Base-by-base conservation (phyloP, 2,797 vertebrate genomes). In the Sebastes hubbsi region DNA sequence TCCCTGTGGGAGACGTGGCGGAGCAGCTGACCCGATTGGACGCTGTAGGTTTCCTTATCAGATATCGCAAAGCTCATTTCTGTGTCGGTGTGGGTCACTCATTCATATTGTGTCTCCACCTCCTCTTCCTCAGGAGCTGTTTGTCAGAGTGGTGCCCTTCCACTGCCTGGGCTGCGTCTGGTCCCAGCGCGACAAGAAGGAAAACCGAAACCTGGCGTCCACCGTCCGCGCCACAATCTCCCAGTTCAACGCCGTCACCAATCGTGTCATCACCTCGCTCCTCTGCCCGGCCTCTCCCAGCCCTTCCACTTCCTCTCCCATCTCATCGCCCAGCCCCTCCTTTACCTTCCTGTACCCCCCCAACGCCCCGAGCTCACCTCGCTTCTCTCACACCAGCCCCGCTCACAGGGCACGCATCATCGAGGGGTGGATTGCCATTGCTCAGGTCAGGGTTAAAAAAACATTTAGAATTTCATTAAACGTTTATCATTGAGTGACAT, bases 91-190 rank as follows among this genome's bases (percentile, higher is more conserved):
- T 27, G 10, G 12, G 25, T 67, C 32, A 4, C 10, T 73, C 6
- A 6, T 30, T 54, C 18, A 25, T 2, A 8, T 13, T 5, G 10
- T 42, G 20, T 65, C 24, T 54, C 20, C 8, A 0, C n/a, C 3
- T 0, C 67, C 11, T 49, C 8, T 60, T 11, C 30, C 16, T 22
- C 90, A 98, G 97, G 95, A 96, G 1, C 96, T 98, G n/a, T 98
- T 98, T 74, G 89, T 92, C 4, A 93, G 82, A 11, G 95, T 96
- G 52, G 92, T 93, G 8, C 95, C 96, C n/a, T 97, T 96, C 78
- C 97, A 98, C 81, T 98, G 97, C 83, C 92, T 98, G 62, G 97
- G 97, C 79, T 97, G 97, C 1, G 77, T 98, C 84, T 98, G 97
- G 97, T 98, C 97, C 2, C 97, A 97, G 75, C 94, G 97, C 0